These are phyloP conservation scores for Scolopax mira DNA, from an alignment of 2,113 vertebrate species.

Conservation along the genomic window DNA sequence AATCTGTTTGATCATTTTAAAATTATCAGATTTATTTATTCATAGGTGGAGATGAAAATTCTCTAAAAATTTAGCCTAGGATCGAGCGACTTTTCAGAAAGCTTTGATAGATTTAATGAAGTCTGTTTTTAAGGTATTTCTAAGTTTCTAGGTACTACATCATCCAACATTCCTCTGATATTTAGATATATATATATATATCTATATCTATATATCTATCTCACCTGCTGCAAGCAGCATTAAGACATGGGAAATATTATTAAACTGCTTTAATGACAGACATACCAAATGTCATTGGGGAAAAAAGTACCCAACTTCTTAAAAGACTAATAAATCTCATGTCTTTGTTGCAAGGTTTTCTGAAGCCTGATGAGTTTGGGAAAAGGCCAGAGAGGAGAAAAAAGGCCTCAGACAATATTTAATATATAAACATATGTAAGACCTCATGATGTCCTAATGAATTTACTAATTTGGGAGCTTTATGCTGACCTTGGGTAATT, in stretches of 20 bases:
- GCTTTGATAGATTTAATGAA: fast-evolving
- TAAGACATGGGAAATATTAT: neutral
- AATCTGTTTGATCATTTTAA: neutral
- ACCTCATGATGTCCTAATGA: neutral
- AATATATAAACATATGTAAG: neutral
- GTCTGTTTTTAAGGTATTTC: neutral
- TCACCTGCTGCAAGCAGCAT: neutral
- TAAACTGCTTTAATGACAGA: neutral
- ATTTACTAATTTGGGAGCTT: neutral
- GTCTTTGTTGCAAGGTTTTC: neutral
- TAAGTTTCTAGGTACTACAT: neutral
- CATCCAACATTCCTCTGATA: neutral
- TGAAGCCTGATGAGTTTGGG: neutral
- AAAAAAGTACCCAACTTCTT: neutral
- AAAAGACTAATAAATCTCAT: neutral
- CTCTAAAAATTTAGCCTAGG: neutral
- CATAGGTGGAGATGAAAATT: neutral
- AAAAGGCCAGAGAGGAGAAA: neutral
- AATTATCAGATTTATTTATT: neutral
- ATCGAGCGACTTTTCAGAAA: neutral
- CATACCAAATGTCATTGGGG: neutral
- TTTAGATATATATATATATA: neutral
- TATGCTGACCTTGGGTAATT: neutral
- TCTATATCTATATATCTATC: neutral
- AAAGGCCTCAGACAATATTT: neutral